Evolutionary conservation across 2,797 vertebrate genomes (phyloP), one percentile per base, ranked within the genome.

Genomic region (Scarus forsteni): DNA sequence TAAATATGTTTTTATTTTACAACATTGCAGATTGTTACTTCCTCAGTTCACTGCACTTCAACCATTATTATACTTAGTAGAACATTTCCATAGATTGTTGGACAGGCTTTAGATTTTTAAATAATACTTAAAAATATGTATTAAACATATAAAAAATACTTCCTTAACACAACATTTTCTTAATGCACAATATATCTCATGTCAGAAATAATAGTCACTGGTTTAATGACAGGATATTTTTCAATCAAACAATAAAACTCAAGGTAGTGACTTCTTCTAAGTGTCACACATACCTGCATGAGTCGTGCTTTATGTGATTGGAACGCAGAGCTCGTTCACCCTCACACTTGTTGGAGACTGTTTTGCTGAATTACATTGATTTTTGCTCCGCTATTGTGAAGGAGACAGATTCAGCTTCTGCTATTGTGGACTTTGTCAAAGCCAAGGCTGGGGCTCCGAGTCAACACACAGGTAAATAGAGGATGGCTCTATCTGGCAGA

Each of bases 371-470:
- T 76, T 79, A 79, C 76, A 84, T 69, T 70, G 79, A 80, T 77
- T 80, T 78, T 73, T 74, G 35, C 48, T 70, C 36, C 39, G 66
- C 67, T 68, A 79, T 78, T 78, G 74, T 85, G 72, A 60, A 39
- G 46, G 55, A 79, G 70, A 80, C 72, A 60, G 60, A 85, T 77
- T 84, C 72, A 52, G 66, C 71, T 59, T 77, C 75, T 83, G 75
- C 66, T 71, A 73, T 80, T 85, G 81, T 89, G 63, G 63, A 75
- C 64, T 66, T 69, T 74, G 58, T 81, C 72, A 77, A 84, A 88
- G 73, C 79, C 36, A 59, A 71, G 58, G 52, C 73, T 66, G 57
- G 6, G 0, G 60, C 68, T 79, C 13, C 38, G 73, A 83, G 66
- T 75, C 76, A 83, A 69, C 70, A 61, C 8, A 1, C 68, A 66